Conservation (phyloP, 1,140 invertebrate genomes). For the Thaumetopoea pityocampa region DNA sequence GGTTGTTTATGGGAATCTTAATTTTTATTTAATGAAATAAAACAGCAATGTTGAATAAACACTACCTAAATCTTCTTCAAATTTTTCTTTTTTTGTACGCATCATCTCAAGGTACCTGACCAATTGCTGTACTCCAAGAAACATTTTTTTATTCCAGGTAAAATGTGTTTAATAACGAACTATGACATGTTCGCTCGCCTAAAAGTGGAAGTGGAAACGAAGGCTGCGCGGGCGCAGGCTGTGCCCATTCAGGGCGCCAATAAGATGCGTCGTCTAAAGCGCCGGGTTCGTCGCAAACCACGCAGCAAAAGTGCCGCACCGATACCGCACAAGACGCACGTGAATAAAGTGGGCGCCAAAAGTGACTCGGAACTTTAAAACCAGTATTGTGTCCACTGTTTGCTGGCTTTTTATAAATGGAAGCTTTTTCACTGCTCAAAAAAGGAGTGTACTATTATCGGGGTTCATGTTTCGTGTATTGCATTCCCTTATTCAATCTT, state of each 20-base stretch:
- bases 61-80: background rate
- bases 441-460: no score
- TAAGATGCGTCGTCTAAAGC: constrained; percentile 40
- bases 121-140: no score
- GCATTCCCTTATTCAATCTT: no score
- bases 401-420: no score
- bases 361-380: constrained; percentile 69
- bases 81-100: no score
- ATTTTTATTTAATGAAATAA: no score
- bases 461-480: no score
- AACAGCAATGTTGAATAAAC: constrained; percentile 1
- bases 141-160: constrained; percentile 51
- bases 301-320: constrained; percentile 67
- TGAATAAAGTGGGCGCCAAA: constrained; percentile 50
- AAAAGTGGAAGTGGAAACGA: constrained; percentile 61
- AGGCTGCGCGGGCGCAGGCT: constrained; percentile 38
- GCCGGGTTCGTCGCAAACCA: constrained; percentile 47
- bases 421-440: no score
- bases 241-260: constrained; percentile 34
- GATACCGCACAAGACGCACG: constrained; percentile 25
- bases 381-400: no score
- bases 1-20: no score
- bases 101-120: no score
- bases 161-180: constrained; percentile 69
- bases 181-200: constrained; percentile 70